These are phyloP conservation scores for Cyanoderma ruficeps DNA, from an alignment of 2,113 vertebrate species.

Conservation along the genomic window DNA sequence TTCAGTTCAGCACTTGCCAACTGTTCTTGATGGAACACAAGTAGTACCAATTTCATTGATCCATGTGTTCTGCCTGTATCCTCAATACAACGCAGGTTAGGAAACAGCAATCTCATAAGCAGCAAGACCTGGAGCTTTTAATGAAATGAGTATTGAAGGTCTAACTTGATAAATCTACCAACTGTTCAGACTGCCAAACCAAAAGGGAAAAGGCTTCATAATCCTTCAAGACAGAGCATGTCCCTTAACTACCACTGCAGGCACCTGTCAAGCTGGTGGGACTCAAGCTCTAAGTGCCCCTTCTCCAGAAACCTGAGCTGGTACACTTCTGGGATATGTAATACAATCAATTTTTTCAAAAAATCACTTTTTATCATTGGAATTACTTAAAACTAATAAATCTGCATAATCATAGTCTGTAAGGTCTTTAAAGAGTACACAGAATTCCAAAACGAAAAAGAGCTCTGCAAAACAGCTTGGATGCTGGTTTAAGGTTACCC, in stretches of 20 bases:
- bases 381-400: background rate
- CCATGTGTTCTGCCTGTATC: background rate
- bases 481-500: background rate
- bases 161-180: background rate
- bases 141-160: background rate
- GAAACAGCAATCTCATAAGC: background rate
- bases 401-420: background rate
- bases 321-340: background rate
- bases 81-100: background rate
- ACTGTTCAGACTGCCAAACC: background rate
- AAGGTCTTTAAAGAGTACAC: background rate
- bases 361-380: background rate
- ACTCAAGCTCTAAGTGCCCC: background rate
- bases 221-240: background rate
- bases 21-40: background rate
- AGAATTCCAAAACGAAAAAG: background rate
- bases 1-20: background rate
- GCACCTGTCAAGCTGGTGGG: background rate
- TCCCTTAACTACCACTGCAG: background rate
- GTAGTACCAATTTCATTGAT: accelerated
- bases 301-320: background rate
- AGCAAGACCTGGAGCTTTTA: background rate
- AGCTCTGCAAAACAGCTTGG: background rate
- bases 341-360: too few species aligned
- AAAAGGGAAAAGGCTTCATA: background rate